Evolutionary conservation across 2,113 vertebrate genomes (phyloP).

Genomic region (Otus sunia): DNA sequence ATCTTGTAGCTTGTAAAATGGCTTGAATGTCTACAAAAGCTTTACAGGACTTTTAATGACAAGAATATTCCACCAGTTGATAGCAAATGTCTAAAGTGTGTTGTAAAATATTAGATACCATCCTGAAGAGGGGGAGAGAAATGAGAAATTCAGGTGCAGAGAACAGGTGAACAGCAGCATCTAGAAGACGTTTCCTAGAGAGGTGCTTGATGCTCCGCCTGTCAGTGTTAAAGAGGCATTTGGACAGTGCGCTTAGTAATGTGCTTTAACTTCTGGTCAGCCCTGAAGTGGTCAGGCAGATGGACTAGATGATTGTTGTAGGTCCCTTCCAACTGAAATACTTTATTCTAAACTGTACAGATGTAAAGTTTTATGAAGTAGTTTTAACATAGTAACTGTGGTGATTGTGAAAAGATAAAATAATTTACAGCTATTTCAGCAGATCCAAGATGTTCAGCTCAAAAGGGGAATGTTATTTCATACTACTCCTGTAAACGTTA

Average conservation of each 20-base stretch:
- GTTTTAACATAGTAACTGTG: background rate
- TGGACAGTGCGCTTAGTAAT: background rate
- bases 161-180: background rate
- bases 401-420: background rate
- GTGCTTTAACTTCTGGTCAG: background rate
- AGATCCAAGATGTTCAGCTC: background rate
- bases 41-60: background rate
- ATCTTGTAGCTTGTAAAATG: background rate
- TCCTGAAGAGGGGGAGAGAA: background rate
- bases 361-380: background rate
- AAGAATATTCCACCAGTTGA: background rate
- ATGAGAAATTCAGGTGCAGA: background rate
- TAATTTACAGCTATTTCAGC: background rate
- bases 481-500: background rate
- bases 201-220: background rate
- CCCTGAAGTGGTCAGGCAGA: background rate
- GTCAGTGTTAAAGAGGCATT: background rate
- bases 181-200: background rate
- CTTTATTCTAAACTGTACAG: background rate
- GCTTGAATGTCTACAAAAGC: background rate
- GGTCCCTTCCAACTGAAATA: background rate
- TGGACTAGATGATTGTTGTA: background rate
- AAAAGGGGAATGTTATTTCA: background rate
- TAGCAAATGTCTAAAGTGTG: background rate
- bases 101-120: background rate